Conservation (phyloP, 2,888 invertebrate genomes). For the Idaea aversata region DNA sequence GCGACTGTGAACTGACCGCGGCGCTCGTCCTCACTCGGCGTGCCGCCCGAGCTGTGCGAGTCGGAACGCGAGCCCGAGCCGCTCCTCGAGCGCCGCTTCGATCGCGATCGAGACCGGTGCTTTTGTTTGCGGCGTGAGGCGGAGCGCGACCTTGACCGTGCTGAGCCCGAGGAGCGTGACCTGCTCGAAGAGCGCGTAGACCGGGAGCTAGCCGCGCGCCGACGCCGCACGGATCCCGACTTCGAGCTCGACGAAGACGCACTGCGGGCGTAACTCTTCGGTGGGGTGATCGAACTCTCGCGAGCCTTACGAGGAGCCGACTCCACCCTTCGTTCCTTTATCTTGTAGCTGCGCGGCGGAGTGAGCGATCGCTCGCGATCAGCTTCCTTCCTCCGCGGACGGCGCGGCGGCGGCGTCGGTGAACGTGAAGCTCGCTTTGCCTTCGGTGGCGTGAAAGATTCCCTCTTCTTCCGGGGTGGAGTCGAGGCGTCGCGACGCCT, state of each 20-base stretch:
- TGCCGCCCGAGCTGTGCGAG: conserved; percentile 48
- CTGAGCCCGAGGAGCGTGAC: conserved; percentile 25
- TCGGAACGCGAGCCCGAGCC: conserved; percentile 45
- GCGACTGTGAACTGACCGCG: conserved; percentile 74
- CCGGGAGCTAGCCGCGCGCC: conserved; percentile 42
- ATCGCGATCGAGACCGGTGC: conserved; percentile 46
- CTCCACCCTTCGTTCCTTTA: conserved; percentile 42
- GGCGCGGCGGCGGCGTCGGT: conserved; percentile 54
- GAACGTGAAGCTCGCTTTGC: conserved; percentile 45
- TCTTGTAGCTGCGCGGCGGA: conserved; percentile 48
- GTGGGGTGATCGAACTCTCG: conserved; percentile 65
- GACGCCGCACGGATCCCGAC: conserved; percentile 48
- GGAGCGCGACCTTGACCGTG: conserved; percentile 35
- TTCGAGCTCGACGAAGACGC: conserved; percentile 53
- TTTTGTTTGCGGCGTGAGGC: conserved; percentile 44
- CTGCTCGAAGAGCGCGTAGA: conserved; percentile 41
- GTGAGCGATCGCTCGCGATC: conserved; percentile 41
- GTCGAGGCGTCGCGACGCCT: conserved; percentile 33
- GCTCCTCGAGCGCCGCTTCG: conserved; percentile 38
- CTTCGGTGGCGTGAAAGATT: conserved; percentile 41
- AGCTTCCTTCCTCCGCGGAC: conserved; percentile 38
- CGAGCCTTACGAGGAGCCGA: conserved; percentile 46
- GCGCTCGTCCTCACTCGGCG: conserved; percentile 63
- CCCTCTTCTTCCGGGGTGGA: conserved; percentile 42
- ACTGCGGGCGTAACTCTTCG: conserved; percentile 62